phyloP scores from a whole-genome alignment of 2,797 vertebrate genomes.

The Tiaroga cobitis region DNA sequence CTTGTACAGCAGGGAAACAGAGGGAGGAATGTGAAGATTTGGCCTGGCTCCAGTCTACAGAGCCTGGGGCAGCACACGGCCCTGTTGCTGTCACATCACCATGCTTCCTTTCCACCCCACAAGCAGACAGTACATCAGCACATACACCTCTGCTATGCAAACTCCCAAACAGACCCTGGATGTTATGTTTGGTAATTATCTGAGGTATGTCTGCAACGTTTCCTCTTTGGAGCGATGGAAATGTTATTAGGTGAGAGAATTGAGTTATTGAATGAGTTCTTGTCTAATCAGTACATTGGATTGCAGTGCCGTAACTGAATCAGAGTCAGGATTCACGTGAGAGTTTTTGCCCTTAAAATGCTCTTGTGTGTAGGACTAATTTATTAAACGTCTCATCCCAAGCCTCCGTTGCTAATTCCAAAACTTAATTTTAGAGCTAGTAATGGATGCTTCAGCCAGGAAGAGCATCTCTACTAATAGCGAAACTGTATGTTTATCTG shows the following conservation, averaged over 20 bases:
- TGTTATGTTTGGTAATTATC: constrained; percentile 2
- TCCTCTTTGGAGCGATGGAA: constrained; percentile 17
- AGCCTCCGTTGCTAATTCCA: no score
- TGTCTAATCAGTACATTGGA: constrained; percentile 18
- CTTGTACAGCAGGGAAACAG: constrained; percentile 61
- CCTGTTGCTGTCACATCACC: constrained; percentile 18
- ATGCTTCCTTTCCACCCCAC: constrained; percentile 3
- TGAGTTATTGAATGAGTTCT: neutral
- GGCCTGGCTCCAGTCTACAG: constrained; percentile 74
- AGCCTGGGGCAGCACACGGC: constrained; percentile 59
- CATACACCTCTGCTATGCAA: constrained; percentile 8
- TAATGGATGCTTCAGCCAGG: no score
- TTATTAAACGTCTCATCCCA: no score
- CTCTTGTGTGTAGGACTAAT: no score
- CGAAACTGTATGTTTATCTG: no score
- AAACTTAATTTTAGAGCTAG: no score
- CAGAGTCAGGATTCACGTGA: neutral
- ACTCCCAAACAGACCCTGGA: neutral
- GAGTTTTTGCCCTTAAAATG: no score
- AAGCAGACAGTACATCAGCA: constrained; percentile 12
- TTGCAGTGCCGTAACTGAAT: neutral
- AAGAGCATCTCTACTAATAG: no score
- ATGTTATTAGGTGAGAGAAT: constrained; percentile 20
- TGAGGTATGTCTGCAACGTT: neutral
- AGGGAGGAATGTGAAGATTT: constrained; percentile 77